phyloP scores from a whole-genome alignment of 2,113 vertebrate species.

The human region DNA sequence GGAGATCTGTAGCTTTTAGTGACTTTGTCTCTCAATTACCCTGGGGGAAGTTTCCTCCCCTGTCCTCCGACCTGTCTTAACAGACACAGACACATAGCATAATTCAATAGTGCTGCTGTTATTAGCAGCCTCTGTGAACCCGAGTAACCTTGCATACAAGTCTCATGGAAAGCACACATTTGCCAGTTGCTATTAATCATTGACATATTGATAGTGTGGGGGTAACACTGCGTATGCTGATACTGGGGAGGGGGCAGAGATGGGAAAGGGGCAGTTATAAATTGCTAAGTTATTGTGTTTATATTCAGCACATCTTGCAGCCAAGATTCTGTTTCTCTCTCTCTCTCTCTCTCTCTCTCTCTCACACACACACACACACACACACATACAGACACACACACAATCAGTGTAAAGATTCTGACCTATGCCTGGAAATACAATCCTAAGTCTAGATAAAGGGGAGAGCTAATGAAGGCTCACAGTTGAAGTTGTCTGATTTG shows the following conservation, averaged over 20 bases:
- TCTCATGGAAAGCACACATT: slow-evolving; percentile 64
- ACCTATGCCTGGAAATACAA: not conserved
- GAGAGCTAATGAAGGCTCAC: not conserved
- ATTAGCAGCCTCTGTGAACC: slow-evolving; percentile 50
- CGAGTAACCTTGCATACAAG: slow-evolving; percentile 57
- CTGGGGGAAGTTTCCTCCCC: not conserved
- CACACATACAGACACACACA: not conserved
- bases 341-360: too few species aligned
- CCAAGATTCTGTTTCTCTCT: not conserved
- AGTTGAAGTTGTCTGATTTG: not conserved
- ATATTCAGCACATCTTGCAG: slow-evolving; percentile 45
- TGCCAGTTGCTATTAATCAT: slow-evolving; percentile 76
- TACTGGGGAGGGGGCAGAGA: not conserved
- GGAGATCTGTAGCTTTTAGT: not conserved
- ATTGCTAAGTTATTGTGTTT: slow-evolving; percentile 53
- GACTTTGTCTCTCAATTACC: not conserved
- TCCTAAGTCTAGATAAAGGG: not conserved
- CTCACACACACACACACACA: not conserved
- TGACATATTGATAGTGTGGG: slow-evolving; percentile 44
- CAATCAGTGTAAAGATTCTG: not conserved
- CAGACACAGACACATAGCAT: not conserved
- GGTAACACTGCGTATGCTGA: slow-evolving; percentile 2
- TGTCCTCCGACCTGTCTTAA: not conserved
- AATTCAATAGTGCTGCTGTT: not conserved
- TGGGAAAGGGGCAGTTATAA: slow-evolving; percentile 43